Evolutionary conservation across 2,113 vertebrate genomes (phyloP).

Genomic region (Elaphurus davidianus): DNA sequence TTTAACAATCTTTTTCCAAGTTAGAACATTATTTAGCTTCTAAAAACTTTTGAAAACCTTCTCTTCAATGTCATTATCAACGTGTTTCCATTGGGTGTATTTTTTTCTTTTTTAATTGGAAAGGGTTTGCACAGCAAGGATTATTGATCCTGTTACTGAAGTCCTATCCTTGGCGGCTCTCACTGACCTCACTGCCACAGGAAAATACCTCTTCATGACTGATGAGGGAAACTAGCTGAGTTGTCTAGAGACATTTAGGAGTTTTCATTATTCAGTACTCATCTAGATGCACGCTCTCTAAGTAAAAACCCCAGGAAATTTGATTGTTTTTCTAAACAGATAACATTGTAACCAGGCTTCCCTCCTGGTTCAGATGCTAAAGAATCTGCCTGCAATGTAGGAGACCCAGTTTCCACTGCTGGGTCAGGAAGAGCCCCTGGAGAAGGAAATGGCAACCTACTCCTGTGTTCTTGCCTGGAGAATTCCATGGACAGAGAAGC

Average conservation of each 20-base stretch:
- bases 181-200: neutral
- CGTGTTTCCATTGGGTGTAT: neutral
- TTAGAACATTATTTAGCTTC: neutral
- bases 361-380: neutral
- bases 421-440: neutral
- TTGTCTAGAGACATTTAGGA: neutral
- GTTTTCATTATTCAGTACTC: neutral
- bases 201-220: neutral
- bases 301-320: conserved; percentile 2
- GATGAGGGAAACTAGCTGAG: neutral
- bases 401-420: neutral
- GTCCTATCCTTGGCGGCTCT: neutral
- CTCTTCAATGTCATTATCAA: neutral
- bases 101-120: neutral
- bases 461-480: neutral
- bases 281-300: neutral
- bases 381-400: neutral
- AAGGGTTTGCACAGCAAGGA: conserved; percentile 14
- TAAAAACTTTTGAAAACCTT: neutral
- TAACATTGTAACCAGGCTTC: neutral
- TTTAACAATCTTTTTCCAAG: neutral
- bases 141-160: neutral
- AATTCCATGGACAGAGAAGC: neutral
- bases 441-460: neutral
- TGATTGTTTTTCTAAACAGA: conserved; percentile 19